phyloP scores from a whole-genome alignment of 1,140 invertebrate species.

The Wasmannia auropunctata region DNA sequence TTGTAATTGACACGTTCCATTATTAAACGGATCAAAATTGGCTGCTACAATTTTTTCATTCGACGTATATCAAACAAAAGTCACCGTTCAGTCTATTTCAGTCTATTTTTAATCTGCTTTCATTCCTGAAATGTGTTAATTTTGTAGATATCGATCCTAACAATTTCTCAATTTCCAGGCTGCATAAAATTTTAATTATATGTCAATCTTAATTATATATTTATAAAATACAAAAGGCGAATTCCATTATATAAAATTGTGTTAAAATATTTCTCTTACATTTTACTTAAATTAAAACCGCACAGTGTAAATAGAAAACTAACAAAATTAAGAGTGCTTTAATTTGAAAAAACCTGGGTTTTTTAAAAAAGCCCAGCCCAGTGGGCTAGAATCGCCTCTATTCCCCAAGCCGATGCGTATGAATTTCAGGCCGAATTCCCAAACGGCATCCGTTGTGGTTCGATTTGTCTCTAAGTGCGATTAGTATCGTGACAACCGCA shows the following conservation, averaged over 20 bases:
- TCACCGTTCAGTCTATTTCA: constrained; percentile 5
- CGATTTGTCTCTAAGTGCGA: constrained; percentile 8
- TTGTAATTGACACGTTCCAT: constrained; percentile 53
- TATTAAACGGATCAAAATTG: constrained; percentile 52
- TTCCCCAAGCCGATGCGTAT: neutral
- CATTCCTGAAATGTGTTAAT: constrained; percentile 9
- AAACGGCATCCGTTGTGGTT: neutral
- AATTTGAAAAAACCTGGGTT: neutral
- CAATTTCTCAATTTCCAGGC: neutral
- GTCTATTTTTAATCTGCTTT: constrained; percentile 5
- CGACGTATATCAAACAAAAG: constrained; percentile 24
- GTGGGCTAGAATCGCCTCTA: neutral
- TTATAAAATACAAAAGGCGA: neutral
- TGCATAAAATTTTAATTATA: neutral
- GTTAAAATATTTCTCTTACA: neutral
- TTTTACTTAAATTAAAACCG: neutral
- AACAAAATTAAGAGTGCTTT: neutral
- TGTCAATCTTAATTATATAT: neutral
- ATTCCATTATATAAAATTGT: neutral
- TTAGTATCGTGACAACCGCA: constrained; percentile 8
- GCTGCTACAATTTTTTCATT: constrained; percentile 15
- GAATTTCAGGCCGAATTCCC: neutral
- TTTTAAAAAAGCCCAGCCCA: no score
- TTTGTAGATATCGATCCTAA: neutral
- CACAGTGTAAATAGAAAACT: neutral